Evolutionary conservation across 2,113 vertebrate genomes (phyloP).

Genomic region (Lamprologus ornatipinnis): DNA sequence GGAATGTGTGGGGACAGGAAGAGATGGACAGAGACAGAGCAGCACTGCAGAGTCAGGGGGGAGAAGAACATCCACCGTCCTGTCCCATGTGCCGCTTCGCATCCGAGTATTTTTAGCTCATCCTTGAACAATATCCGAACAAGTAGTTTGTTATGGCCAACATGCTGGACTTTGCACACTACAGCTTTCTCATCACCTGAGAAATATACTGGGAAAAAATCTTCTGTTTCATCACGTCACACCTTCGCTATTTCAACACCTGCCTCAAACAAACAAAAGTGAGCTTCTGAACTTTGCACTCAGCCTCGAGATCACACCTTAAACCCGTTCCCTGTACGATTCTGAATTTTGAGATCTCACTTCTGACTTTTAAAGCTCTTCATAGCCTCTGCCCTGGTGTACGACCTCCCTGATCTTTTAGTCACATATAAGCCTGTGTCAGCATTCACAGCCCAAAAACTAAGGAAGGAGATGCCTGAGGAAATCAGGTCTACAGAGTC

Average conservation of each 20-base stretch:
- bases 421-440: too few relatives aligned
- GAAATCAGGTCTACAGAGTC: not conserved
- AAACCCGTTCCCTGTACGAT: not conserved
- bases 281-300: not conserved
- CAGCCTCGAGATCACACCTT: not conserved
- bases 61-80: not conserved
- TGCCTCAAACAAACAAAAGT: not conserved
- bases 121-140: not conserved
- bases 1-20: slow-evolving; percentile 54
- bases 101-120: slow-evolving; percentile 4
- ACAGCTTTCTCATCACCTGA: not conserved
- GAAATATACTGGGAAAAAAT: not conserved
- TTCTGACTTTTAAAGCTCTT: not conserved
- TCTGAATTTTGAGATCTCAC: not conserved
- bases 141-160: not conserved
- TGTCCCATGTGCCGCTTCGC: not conserved
- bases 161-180: not conserved
- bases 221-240: not conserved
- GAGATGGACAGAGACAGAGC: slow-evolving; percentile 20
- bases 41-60: slow-evolving; percentile 6
- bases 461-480: not conserved
- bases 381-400: not conserved
- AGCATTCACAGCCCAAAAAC: not conserved
- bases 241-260: not conserved
- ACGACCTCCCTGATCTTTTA: not conserved